These are phyloP conservation scores for Opisthocomus hoazin DNA, from an alignment of 2,113 vertebrate genomes.

Conservation along the genomic window DNA sequence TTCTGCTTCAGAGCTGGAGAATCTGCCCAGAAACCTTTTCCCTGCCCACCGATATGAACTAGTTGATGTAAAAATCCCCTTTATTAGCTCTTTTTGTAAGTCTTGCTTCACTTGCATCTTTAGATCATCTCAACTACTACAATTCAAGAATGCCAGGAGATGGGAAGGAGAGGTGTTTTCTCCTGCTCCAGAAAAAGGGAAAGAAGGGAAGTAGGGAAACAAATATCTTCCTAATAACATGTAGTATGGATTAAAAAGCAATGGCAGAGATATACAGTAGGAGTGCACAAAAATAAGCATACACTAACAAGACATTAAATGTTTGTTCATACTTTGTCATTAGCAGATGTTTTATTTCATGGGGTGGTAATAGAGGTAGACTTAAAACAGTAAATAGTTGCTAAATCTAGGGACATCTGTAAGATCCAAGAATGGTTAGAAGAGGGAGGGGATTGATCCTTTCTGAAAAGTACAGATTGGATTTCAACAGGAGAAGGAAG, in stretches of 20 bases:
- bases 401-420: neutral
- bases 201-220: neutral
- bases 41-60: neutral
- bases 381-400: neutral
- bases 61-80: neutral
- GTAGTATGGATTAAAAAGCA: neutral
- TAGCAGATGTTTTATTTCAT: neutral
- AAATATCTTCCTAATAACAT: neutral
- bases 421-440: neutral
- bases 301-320: neutral
- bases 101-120: neutral
- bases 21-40: neutral
- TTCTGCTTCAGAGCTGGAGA: neutral
- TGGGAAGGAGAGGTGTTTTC: neutral
- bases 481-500: neutral
- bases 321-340: neutral
- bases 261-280: neutral
- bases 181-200: neutral
- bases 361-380: neutral
- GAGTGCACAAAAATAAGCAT: neutral
- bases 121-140: neutral
- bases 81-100: neutral
- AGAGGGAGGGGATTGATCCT: neutral
- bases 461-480: neutral
- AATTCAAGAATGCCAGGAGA: neutral